Evolutionary conservation across 2,797 vertebrate genomes (phyloP).

Genomic region (Helarctos malayanus): DNA sequence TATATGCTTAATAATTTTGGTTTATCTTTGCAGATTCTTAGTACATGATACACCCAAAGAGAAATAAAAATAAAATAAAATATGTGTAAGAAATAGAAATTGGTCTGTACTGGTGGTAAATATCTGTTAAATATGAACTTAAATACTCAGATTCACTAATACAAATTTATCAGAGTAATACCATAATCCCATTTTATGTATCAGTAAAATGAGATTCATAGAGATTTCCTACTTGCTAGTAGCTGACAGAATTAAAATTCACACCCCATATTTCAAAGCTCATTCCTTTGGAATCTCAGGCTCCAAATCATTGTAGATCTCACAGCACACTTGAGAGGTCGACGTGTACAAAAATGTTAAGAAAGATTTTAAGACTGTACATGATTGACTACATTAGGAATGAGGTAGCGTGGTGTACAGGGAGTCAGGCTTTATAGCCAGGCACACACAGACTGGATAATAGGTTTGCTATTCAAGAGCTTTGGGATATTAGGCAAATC

Average conservation of each 20-base stretch:
- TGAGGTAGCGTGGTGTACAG: background rate
- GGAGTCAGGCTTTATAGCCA: background rate
- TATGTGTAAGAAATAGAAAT: background rate
- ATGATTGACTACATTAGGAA: background rate
- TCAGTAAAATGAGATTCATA: background rate
- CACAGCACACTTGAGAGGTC: background rate
- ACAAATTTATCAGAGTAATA: background rate
- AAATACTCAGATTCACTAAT: background rate
- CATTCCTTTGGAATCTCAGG: background rate
- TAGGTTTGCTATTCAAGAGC: background rate
- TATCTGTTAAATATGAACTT: background rate
- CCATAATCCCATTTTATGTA: background rate
- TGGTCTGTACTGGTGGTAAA: background rate
- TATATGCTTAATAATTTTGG: background rate
- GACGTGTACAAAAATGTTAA: background rate
- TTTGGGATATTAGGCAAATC: constrained; percentile 9
- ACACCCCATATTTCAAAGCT: background rate
- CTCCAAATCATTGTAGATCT: background rate
- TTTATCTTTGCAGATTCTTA: background rate
- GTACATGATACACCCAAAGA: background rate
- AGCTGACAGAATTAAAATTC: background rate
- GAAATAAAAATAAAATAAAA: constrained; percentile 6
- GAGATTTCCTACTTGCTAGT: background rate
- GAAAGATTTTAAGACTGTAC: background rate
- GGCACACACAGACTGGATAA: background rate